Base-by-base conservation (phyloP, 1,140 invertebrate species). In the Drosophila albomicans region DNA sequence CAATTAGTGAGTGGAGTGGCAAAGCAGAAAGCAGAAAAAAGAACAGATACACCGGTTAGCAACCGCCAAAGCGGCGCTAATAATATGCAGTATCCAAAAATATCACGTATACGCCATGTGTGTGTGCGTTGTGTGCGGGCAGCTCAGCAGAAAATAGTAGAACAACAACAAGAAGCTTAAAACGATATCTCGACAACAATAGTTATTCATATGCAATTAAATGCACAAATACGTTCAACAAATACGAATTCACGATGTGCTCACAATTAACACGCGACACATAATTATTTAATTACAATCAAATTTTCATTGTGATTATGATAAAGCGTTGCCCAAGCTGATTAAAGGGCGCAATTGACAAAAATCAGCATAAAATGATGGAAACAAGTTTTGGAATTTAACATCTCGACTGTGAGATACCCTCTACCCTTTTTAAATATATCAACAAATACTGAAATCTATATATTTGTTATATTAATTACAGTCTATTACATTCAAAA, bases 301-400 rank as follows among this genome's bases (percentile, higher is more conserved):
- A 70, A 49, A 61, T 71, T 86, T 86, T 81, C 69, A 79, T 81
- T 78, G 66, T 52, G 35, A 80, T 25, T 25, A 64, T 71, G 57
- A 59, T 35, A 74, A 74, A 56, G 46, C 45, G 28, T 57, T 38
- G 8, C 38, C 46, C 13, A 54, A 51, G 61, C 48, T 77, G 67
- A 65, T 56, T 73, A 72, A 80, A 67, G 78, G 62, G 51, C 64
- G 25, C 3, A 75, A 57, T 57, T 25, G 35, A 46, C 5, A 16
- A 32, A 48, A 62, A 61, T 43, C 56, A 41, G 41, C 30, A 48
- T 35, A 58, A n/a, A 25, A 10, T 20, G 35, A 8, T 30, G 32
- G 11, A 28, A 32, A 8, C 30, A 32, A 8, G 2, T 2, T 8
- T 20, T 25, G 3, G 20, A 25, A 25, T 25, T 25, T 25, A 0